Conservation (phyloP, 2,797 vertebrate genomes). For the Gouania willdenowi region DNA sequence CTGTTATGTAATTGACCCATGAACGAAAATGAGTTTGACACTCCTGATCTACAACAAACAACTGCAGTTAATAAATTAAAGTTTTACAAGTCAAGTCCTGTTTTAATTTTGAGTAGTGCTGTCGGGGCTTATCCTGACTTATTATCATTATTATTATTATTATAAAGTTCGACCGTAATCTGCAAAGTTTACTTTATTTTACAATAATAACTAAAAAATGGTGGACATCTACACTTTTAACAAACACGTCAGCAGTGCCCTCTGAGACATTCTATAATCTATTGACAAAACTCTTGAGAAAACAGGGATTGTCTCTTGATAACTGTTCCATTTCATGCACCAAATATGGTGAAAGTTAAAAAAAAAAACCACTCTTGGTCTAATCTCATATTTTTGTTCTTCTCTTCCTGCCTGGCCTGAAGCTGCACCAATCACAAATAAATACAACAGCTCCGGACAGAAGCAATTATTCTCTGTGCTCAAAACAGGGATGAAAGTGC, state of each 20-base stretch:
- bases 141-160: too few relatives aligned
- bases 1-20: too few relatives aligned
- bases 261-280: background rate
- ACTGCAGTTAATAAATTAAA: too few relatives aligned
- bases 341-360: conserved; percentile 25
- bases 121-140: too few relatives aligned
- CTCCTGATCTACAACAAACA: too few relatives aligned
- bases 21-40: too few relatives aligned
- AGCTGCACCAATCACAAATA: conserved; percentile 7
- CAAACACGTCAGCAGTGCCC: background rate
- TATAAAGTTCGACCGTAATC: too few relatives aligned
- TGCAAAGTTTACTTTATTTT: too few relatives aligned
- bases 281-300: conserved; percentile 3
- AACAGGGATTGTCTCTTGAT: conserved; percentile 21
- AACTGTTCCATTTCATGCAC: conserved; percentile 24
- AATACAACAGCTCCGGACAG: conserved; percentile 40
- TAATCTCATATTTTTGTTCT: conserved; percentile 30
- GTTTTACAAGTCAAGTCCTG: too few relatives aligned
- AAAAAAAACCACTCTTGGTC: conserved; percentile 21
- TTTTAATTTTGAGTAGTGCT: too few relatives aligned
- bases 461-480: conserved; percentile 42
- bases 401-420: conserved; percentile 14
- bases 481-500: conserved; percentile 57
- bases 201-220: too few relatives aligned
- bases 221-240: too few relatives aligned